Conservation (phyloP, 2,888 invertebrate species). For the Apamea anceps region DNA sequence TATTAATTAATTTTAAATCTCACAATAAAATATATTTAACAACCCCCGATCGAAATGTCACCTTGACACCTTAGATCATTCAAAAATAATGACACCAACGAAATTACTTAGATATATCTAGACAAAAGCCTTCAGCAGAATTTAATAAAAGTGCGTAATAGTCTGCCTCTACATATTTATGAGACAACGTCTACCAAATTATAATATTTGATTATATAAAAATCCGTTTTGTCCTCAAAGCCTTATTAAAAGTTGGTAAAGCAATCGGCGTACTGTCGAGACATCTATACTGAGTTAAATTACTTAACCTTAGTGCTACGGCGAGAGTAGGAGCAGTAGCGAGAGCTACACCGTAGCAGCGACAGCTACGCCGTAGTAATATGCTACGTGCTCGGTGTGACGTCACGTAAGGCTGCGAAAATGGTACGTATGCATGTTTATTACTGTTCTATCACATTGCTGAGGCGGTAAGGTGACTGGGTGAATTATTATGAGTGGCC, state of each 20-base stretch:
- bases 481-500: conserved; percentile 27
- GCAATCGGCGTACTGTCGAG: conserved; percentile 44
- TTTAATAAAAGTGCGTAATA: conserved; percentile 61
- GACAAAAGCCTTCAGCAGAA: conserved; percentile 39
- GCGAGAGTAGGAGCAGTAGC: conserved; percentile 21
- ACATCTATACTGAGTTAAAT: conserved; percentile 53
- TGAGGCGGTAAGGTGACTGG: conserved; percentile 31
- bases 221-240: conserved; percentile 51
- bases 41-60: conserved; percentile 27
- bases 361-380: conserved; percentile 62
- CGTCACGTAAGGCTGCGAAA: conserved; percentile 56
- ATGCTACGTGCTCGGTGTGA: conserved; percentile 60
- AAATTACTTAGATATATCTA: conserved; percentile 45
- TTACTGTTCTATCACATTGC: conserved; percentile 46
- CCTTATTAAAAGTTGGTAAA: conserved; percentile 53
- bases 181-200: conserved; percentile 60
- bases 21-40: conserved; percentile 27
- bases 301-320: conserved; percentile 42
- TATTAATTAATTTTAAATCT: conserved; percentile 30
- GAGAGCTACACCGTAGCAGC: conserved; percentile 56
- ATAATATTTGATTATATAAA: conserved; percentile 60
- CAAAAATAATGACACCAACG: conserved; percentile 42
- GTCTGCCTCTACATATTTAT: conserved; percentile 61
- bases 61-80: conserved; percentile 42
- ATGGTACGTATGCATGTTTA: conserved; percentile 60